phyloP scores from a whole-genome alignment of 92 coral and sea anemone genomes.

The Umimayanthus chanpuru region DNA sequence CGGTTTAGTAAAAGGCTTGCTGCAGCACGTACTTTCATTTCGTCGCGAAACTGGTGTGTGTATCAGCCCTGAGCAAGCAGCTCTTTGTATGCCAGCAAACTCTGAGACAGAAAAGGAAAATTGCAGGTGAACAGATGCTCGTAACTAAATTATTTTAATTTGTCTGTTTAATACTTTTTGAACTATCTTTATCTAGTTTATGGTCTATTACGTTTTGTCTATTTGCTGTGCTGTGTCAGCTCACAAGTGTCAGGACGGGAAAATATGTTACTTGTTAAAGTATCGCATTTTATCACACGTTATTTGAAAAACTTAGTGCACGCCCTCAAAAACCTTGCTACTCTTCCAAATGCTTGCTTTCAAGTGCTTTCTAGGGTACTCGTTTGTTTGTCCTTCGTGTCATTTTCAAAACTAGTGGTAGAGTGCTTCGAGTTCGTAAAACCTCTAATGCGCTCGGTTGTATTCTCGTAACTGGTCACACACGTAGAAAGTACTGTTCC shows the following conservation, averaged over 20 bases:
- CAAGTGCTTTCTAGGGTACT: too few species aligned
- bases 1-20: neutral
- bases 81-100: neutral
- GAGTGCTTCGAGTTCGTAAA: too few species aligned
- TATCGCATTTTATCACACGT: too few species aligned
- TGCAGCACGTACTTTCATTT: slow-evolving; percentile 17
- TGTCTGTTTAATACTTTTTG: too few species aligned
- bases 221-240: neutral
- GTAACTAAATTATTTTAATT: neutral
- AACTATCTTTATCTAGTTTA: neutral
- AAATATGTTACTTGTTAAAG: too few species aligned
- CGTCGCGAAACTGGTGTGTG: neutral
- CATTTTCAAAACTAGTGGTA: too few species aligned
- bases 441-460: too few species aligned
- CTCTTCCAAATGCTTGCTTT: too few species aligned
- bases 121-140: neutral
- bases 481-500: too few species aligned
- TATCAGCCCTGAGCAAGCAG: neutral
- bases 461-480: too few species aligned
- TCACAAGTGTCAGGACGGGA: neutral
- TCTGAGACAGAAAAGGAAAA: neutral
- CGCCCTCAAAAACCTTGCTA: neutral
- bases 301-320: neutral
- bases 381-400: too few species aligned
- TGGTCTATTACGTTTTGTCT: neutral